Evolutionary conservation across 2,888 invertebrate species (phyloP), one percentile per base, ranked within the genome.

Genomic region (Trypoxylon attenuatum): DNA sequence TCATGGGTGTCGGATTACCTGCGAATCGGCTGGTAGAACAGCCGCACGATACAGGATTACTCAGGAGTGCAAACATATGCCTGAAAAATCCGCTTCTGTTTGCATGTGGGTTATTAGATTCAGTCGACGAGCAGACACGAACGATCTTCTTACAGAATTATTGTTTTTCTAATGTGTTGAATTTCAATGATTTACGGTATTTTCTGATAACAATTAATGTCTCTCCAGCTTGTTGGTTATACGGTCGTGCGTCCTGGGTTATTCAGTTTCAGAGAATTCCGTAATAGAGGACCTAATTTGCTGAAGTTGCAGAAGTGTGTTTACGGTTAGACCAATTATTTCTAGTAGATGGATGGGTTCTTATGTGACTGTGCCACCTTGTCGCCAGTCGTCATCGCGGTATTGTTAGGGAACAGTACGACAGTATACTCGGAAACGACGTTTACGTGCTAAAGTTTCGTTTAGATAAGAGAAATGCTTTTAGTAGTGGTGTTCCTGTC

Each of bases 321-420:
- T 72, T 76, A 83, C 84, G 77, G 79, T 82, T 73, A 78, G 70
- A 65, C 76, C 69, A 81, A 84, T 84, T 83, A 83, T 78, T 76
- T 73, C 73, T 76, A 71, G 74, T 64, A 71, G 75, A 61, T 54
- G 63, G 49, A 63, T 58, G 33, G 22, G 75, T 79, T 72, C 75
- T 77, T 70, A 62, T 69, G 69, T 29, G 51, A 68, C 60, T 75
- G 76, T 78, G 79, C 79, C 77, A 69, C 60, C 59, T 53, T 19
- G 33, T 59, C 53, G 33, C 43, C 25, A 47, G 29, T 41, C n/a
- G n/a, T n/a, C n/a, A n/a, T n/a, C n/a, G n/a, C n/a, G n/a, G n/a
- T n/a, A n/a, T n/a, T n/a, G n/a, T n/a, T n/a, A n/a, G n/a, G n/a
- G n/a, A n/a, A n/a, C n/a, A n/a, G n/a, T n/a, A n/a, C n/a, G n/a